Percentiles rank a stretch among this genome's conserved stretches.
Conservation (phyloP, 2,888 invertebrate genomes). For the Hirtodrosophila histrioides region DNA sequence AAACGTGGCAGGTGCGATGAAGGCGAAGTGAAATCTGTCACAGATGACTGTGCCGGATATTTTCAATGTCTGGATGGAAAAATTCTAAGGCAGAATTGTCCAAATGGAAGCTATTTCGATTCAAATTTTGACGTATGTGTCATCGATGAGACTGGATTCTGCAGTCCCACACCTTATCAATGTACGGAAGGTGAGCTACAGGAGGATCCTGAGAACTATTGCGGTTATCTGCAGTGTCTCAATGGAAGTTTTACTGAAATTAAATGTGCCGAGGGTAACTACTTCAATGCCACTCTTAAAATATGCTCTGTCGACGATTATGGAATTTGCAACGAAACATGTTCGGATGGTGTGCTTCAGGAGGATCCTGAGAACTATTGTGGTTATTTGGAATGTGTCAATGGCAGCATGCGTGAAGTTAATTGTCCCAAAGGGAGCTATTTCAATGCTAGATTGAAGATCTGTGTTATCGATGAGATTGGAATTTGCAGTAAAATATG, state of each 20-base stretch:
- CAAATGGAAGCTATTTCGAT: constrained; percentile 29
- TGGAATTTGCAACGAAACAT: no score
- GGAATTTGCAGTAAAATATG: constrained; percentile 1
- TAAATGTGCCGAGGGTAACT: neutral
- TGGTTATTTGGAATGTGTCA: constrained; percentile 11
- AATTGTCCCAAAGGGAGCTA: constrained; percentile 14
- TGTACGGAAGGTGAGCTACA: constrained; percentile 32
- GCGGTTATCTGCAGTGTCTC: constrained; percentile 35
- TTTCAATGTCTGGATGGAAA: constrained; percentile 40
- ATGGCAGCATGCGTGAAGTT: neutral
- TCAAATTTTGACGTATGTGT: constrained; percentile 21
- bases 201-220: constrained; percentile 16
- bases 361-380: neutral
- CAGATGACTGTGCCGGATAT: constrained; percentile 28
- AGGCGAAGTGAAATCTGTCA: constrained; percentile 22
- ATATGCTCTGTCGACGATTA: no score
- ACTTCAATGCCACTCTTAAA: no score
- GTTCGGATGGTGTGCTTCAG: neutral
- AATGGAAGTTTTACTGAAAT: constrained; percentile 3
- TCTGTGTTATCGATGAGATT: constrained; percentile 21
- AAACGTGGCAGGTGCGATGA: constrained; percentile 26
- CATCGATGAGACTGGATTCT: constrained; percentile 13
- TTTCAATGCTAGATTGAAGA: neutral
- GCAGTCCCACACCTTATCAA: constrained; percentile 1
- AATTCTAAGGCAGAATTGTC: constrained; percentile 19